Evolutionary conservation across 2,113 vertebrate genomes (phyloP), one percentile per base, ranked within the genome.

Genomic region (Leucosticte australis): DNA sequence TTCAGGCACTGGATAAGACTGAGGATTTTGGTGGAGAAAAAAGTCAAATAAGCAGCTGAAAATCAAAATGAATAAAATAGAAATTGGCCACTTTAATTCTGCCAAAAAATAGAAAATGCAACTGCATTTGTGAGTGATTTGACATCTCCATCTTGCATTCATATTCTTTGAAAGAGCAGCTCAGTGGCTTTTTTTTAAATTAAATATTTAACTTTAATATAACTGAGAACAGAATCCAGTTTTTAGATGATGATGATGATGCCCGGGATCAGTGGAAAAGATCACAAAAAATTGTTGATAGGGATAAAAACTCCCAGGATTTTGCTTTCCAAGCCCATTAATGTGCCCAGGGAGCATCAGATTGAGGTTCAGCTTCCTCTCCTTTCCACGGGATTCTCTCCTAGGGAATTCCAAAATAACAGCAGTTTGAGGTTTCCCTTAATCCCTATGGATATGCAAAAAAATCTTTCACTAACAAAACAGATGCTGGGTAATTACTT

Each of bases 1-100:
- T 46, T 46, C 49, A 30, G 20, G 8, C 33, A 3, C 10, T 28
- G 2, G 3, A 1, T 2, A 75, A 12, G 22, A 4, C 18, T 10
- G 13, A 4, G 13, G 44, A 27, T 63, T 50, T 73, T 3, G 5
- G 13, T 37, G 13, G 2, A 26, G 37, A 56, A 26, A 39, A 19
- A 21, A 31, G 19, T 6, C n/a, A 37, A 41, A 33, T 10, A 5
- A 80, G 35, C 8, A 9, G 11, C 27, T 68, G 50, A 19, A 93
- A 89, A 39, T 57, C 18, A 31, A 28, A 68, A 59, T 44, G 31
- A 67, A 37, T n/a, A 30, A 53, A 63, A 19, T 46, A 31, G 3
- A 37, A 83, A 7, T 17, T n/a, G 5, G 2, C 30, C 47, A 52
- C 13, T 8, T 39, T 11, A 21, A 23, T 23, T 49, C 22, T 28